These are phyloP conservation scores for Galemys pyrenaicus DNA, from an alignment of 2,113 vertebrate species.

Conservation along the genomic window DNA sequence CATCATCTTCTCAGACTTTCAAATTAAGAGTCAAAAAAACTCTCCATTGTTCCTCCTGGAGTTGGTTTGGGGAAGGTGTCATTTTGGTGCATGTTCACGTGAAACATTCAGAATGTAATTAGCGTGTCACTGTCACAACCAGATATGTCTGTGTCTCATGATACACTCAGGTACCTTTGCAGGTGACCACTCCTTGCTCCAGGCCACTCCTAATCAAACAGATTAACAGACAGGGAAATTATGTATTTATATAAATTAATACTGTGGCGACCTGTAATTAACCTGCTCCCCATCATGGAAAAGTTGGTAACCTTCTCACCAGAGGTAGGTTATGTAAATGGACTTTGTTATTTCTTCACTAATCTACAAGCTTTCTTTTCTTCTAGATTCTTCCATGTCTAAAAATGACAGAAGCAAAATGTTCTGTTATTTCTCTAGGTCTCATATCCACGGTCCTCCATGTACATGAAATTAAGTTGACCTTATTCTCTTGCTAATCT, in stretches of 20 bases:
- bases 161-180: too few relatives aligned
- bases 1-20: not conserved
- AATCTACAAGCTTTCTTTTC: not conserved
- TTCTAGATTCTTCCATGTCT: too few relatives aligned
- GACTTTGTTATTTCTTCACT: not conserved
- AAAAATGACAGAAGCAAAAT: not conserved
- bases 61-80: not conserved
- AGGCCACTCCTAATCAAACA: not conserved
- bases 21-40: not conserved
- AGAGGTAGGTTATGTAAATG: too few relatives aligned
- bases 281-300: not conserved
- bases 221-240: not conserved
- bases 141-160: not conserved
- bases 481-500: too few relatives aligned
- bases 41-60: too few relatives aligned
- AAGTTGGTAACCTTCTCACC: too few relatives aligned
- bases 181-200: fast-evolving
- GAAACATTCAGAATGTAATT: not conserved
- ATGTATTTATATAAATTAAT: not conserved
- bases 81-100: not conserved
- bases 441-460: not conserved
- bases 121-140: not conserved
- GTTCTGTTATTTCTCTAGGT: not conserved
- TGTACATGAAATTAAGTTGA: not conserved
- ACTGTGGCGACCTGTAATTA: not conserved